Evolutionary conservation across 2,888 invertebrate genomes (phyloP), one percentile per base, ranked within the genome.

Genomic region (Hipparchia sbordonii): DNA sequence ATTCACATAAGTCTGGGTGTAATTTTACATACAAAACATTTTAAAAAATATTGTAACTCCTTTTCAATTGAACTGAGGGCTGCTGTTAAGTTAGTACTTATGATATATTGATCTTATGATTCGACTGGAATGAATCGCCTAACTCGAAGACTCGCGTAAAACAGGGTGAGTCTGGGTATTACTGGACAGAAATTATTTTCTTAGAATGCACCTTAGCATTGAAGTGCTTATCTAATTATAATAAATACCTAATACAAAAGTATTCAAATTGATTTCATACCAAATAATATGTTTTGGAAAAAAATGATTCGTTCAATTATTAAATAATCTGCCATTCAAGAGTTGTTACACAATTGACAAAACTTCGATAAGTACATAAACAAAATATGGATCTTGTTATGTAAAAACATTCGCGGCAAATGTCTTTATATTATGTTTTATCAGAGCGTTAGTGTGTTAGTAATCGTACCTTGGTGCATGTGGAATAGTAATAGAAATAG

Each of bases 401-500:
- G 67, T 73, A 72, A 72, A 70, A 69, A 71, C 51, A 69, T 69
- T 68, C 13, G 23, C 56, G 13, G 59, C 54, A 23, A 39, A 23
- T 33, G 54, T 62, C 52, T 56, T 66, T 71, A 52, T 13, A 57
- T 12, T 33, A 54, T 6, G 45, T 4, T 5, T 51, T 46, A 51
- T 13, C 12, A 61, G 4, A 56, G 12, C 23, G 8, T 23, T 4
- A 23, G 45, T 45, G 5, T 60, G 54, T 39, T 54, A 71, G 59
- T 61, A 67, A 70, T 23, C 92, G 92, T 92, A 97, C 97, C 96
- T 97, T 97, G 77, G 95, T 95, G 88, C 97, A 98, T 77, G 96
- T 96, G 72, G 97, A 97, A 87, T 97, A 97, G 88, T 97, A 98
- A 91, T 96, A 98, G 94, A 97, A 98, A 91, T 97, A 97, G 90